Evolutionary conservation across 1,140 invertebrate genomes (phyloP), one percentile per base, ranked within the genome.

Genomic region (Eriocheir sinensis): DNA sequence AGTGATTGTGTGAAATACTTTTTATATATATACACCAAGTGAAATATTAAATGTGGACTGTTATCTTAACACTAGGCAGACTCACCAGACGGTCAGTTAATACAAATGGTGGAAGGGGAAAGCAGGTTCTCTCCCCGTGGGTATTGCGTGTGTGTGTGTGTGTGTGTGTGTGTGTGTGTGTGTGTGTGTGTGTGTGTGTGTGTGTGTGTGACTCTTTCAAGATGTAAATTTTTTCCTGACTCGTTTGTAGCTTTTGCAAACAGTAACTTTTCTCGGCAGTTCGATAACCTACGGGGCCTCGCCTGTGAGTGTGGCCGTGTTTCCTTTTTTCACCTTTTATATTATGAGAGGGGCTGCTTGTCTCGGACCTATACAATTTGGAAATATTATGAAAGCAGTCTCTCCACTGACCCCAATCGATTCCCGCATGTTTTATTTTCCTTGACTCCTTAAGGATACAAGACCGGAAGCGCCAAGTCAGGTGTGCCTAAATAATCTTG

Each of bases 121-220:
- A 41, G 12, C 40, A 38, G 83, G 40, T 34, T 86, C 8, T 34
- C 83, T 86, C 27, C 36, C 44, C 21, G n/a, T 17, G 34, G 86
- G 17, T 32, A 41, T 2, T 17, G 17, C 8, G 88, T 21, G 38
- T 44, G 88, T 44, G 88, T 90, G 88, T n/a, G 88, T 48, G 88
- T n/a, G 88, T 48, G 88, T n/a, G 88, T 48, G 88, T n/a, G 88
- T 48, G 88, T n/a, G 88, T 48, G 88, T 48, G 88, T 48, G 88
- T 48, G 88, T 48, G 88, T 48, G 41, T 2, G 88, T 3, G 88
- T 2, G 88, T 3, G 88, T 1, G 44, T 3, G 44, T 3, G 44
- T 3, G 44, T 1, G 40, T 38, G 30, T 83, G 80, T n/a, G 12
- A 6, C 30, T 83, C 4, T 4, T 81, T 83, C 12, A 34, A 83